Percentiles rank a stretch among this genome's conserved stretches.
phyloP scores from a whole-genome alignment of 2,888 invertebrate genomes.

The Pinctada fucata region DNA sequence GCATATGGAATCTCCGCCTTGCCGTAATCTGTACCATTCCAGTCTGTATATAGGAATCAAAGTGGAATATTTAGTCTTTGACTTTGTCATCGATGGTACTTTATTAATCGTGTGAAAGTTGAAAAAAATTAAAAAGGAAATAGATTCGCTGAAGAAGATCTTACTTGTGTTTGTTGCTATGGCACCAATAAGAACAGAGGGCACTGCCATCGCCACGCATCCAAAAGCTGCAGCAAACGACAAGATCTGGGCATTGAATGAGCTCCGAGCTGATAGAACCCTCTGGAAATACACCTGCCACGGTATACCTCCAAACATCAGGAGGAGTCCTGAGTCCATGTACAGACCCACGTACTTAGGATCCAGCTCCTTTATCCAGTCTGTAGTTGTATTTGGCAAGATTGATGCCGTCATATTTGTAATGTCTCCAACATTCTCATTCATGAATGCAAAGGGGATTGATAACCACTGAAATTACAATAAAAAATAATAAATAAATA shows the following conservation, averaged over 20 bases:
- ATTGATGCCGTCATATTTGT: conserved; percentile 71
- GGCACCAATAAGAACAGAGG: conserved; percentile 96
- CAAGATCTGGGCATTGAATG: conserved; percentile 92
- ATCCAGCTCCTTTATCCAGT: conserved; percentile 77
- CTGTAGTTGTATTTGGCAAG: conserved; percentile 79
- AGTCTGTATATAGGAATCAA: conserved; percentile 82
- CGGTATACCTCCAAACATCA: conserved; percentile 74
- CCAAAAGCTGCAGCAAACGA: conserved; percentile 97
- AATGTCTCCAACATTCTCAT: conserved; percentile 88
- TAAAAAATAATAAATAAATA: no score
- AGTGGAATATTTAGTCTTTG: not conserved
- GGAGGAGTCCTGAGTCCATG: conserved; percentile 69
- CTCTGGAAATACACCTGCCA: conserved; percentile 94
- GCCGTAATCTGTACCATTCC: conserved; percentile 93
- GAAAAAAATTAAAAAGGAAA: no score
- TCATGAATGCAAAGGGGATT: conserved; percentile 95
- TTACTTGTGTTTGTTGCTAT: conserved; percentile 95
- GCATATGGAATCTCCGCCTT: conserved; percentile 75
- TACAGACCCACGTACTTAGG: conserved; percentile 59
- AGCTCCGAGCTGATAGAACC: conserved; percentile 96
- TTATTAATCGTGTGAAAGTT: no score
- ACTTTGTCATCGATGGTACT: no score
- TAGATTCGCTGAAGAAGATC: not conserved
- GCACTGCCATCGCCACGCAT: conserved; percentile 97
- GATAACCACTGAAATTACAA: conserved; percentile 88